These are phyloP conservation scores for Botia almorhae DNA, from an alignment of 2,797 vertebrate species.

Conservation along the genomic window DNA sequence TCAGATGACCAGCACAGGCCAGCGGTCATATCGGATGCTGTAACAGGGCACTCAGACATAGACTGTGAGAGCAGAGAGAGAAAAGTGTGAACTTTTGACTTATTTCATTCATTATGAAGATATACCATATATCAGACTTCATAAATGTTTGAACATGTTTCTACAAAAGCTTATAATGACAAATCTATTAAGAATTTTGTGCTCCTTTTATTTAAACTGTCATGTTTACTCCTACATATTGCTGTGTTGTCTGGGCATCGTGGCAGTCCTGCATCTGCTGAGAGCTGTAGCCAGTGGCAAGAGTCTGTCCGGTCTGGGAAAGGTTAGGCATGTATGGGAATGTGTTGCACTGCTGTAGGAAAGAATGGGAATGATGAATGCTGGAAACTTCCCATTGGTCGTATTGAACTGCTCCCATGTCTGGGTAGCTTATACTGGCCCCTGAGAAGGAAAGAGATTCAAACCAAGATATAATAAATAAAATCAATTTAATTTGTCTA, in stretches of 20 bases:
- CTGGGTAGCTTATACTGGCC: slow-evolving; percentile 70
- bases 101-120: neutral
- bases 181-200: too few species aligned
- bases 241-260: slow-evolving; percentile 58
- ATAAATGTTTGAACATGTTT: neutral
- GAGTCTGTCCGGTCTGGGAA: slow-evolving; percentile 55
- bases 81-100: neutral
- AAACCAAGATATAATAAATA: neutral
- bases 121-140: neutral
- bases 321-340: slow-evolving; percentile 46
- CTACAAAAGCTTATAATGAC: too few species aligned
- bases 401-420: slow-evolving; percentile 75
- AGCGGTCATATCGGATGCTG: slow-evolving; percentile 49
- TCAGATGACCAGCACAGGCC: slow-evolving; percentile 53
- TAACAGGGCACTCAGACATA: slow-evolving; percentile 61
- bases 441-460: slow-evolving; percentile 57
- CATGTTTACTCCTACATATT: slow-evolving; percentile 71
- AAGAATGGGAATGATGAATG: slow-evolving; percentile 40
- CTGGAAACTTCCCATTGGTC: slow-evolving; percentile 63
- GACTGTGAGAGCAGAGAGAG: slow-evolving; percentile 12
- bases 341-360: slow-evolving; percentile 37
- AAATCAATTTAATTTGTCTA: neutral
- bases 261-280: slow-evolving; percentile 62
- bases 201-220: too few species aligned
- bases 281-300: slow-evolving; percentile 63